Base-by-base conservation (phyloP, 1,140 invertebrate species). In the Pseudoatta argentina region DNA sequence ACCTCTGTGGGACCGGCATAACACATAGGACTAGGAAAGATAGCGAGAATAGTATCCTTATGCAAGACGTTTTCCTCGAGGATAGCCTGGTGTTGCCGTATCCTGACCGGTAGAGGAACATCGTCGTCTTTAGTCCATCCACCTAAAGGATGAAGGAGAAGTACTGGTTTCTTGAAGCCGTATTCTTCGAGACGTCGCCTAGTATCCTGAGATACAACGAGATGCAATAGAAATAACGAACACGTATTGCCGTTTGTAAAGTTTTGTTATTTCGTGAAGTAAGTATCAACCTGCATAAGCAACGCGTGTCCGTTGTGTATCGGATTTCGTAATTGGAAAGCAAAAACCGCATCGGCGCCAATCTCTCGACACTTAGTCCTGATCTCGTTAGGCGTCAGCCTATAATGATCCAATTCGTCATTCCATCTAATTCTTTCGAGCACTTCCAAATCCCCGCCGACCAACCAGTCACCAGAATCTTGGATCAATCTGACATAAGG, bases 51-150 rank as follows among this genome's bases (percentile, higher is more conserved):
- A 10, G 99, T 99, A 24, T 97, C 95, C 34, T 97, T 96, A 92
- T 99, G 98, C 48, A 99, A 93, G 2, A 99, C 96, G 0, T 97
- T 97, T 79, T 98, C 98, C 89, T 97, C 97, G 0, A 99, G 94
- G 0, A 99, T 98, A 24, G 98, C 98, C 93, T 97, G 96, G 94
- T 98, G 98, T 91, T 98, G 98, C 55, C 96, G 95, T 83, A 98
- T 98, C 79, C 97, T 93, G 14, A 96, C 95, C 16, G 96, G 95
- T 16, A 99, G 95, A 14, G 99, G 99, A 59, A 99, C 99, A 95
- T 99, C 99, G 94, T 99, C 99, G 92, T 99, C 98, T 95, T 99
- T 99, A 0, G 99, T 99, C 99, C 99, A 99, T 18, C 99, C 99
- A 86, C 98, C 98, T 5, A 99, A 95, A 16, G 99, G 99, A 96